These are phyloP conservation scores for Babyrousa celebensis DNA, from an alignment of 2,797 vertebrate genomes.

Conservation along the genomic window DNA sequence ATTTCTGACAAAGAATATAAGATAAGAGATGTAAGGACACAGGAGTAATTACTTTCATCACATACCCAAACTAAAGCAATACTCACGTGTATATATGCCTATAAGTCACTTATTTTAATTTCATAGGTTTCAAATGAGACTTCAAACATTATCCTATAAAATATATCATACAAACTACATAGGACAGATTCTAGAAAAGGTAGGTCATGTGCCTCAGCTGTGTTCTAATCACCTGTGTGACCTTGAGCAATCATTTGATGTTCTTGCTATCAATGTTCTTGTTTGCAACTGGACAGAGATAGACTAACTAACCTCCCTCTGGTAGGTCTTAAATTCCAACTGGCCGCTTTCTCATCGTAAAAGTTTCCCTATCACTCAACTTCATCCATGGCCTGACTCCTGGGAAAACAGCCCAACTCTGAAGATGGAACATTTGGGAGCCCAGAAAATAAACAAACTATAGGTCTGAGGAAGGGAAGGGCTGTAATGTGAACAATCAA, in stretches of 20 bases:
- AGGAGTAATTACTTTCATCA: neutral
- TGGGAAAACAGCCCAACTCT: neutral
- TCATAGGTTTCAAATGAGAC: neutral
- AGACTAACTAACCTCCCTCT: neutral
- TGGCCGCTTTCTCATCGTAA: neutral
- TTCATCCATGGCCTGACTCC: neutral
- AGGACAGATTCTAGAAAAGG: neutral
- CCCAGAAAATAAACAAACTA: neutral
- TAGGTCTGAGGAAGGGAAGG: neutral
- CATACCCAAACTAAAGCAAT: neutral
- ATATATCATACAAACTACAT: neutral
- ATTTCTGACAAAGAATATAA: neutral
- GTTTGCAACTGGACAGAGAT: neutral
- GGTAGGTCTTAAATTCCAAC: neutral
- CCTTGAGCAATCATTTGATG: neutral
- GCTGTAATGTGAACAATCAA: slow-evolving; percentile 69
- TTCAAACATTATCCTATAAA: slow-evolving; percentile 25
- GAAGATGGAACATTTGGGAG: neutral
- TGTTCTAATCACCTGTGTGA: neutral
- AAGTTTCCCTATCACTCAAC: neutral
- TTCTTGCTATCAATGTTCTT: neutral
- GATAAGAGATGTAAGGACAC: neutral
- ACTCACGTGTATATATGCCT: neutral
- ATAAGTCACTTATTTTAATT: neutral
- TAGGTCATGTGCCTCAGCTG: neutral